These are phyloP conservation scores for Pseudachorutes palmiensis DNA, from an alignment of 1,140 invertebrate genomes.

Conservation along the genomic window DNA sequence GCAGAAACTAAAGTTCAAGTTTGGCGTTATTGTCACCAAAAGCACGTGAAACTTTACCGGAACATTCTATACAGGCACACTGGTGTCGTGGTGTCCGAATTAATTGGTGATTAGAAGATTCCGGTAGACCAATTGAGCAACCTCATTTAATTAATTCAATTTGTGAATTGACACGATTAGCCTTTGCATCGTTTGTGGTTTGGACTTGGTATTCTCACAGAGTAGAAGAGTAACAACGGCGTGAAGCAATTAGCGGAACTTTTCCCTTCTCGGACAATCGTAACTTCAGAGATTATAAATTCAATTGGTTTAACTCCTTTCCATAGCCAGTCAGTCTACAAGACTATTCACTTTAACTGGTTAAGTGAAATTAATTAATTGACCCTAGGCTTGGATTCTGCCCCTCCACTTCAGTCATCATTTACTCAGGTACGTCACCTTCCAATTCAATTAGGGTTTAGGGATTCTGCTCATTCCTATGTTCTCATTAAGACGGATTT, in stretches of 20 bases:
- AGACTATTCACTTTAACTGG: not conserved
- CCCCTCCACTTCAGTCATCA: not conserved
- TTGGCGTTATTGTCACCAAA: not conserved
- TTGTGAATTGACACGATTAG: slow-evolving; percentile 12
- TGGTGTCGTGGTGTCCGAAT: too few species aligned
- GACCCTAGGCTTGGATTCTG: not conserved
- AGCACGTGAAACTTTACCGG: slow-evolving; percentile 3
- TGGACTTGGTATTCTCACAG: not conserved
- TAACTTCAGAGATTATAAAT: too few species aligned
- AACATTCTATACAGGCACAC: not conserved
- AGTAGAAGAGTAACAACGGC: not conserved
- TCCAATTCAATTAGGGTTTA: not conserved
- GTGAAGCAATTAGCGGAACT: not conserved
- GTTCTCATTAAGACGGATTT: not conserved
- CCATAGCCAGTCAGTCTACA: not conserved
- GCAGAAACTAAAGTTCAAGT: not conserved
- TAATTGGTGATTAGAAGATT: too few species aligned
- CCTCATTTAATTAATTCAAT: slow-evolving; percentile 6
- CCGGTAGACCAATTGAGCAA: too few species aligned
- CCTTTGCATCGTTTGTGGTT: not conserved
- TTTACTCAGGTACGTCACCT: not conserved
- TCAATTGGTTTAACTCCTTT: not conserved
- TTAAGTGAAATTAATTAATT: slow-evolving; percentile 10
- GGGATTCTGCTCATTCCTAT: not conserved
- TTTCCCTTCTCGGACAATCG: not conserved